Conservation (phyloP, 2,113 vertebrate genomes). For the Choloepus hoffmanni region DNA sequence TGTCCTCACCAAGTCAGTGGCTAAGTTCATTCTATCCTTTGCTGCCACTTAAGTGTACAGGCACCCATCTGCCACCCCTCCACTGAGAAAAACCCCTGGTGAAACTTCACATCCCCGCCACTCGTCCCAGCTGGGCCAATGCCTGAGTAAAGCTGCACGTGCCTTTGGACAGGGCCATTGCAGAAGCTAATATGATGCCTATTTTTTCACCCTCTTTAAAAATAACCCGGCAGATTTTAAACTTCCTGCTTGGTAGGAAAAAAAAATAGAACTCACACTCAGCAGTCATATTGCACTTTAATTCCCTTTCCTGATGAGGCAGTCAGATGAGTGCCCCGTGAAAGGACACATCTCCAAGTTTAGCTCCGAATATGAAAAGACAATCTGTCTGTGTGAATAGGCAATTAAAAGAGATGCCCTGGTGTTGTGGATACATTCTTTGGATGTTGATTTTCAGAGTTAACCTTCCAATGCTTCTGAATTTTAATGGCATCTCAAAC, state of each 20-base stretch:
- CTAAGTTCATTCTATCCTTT: not conserved
- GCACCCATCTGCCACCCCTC: no score
- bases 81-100: not conserved
- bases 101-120: not conserved
- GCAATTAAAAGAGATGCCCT: conserved; percentile 74
- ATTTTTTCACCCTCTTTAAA: conserved; percentile 67
- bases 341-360: conserved; percentile 72
- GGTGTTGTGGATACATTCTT: not conserved
- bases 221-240: conserved; percentile 78
- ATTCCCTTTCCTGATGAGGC: conserved; percentile 69
- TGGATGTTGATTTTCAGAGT: conserved; percentile 35
- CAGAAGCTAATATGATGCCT: conserved; percentile 36
- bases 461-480: conserved; percentile 47
- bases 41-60: not conserved
- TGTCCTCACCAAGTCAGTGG: not conserved
- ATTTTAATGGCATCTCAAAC: not conserved
- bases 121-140: not conserved
- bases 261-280: conserved; percentile 68
- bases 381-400: conserved; percentile 68
- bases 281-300: conserved; percentile 60
- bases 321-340: conserved; percentile 16
- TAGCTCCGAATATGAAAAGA: conserved; percentile 73
- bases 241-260: conserved; percentile 75
- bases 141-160: not conserved
- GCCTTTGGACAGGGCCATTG: not conserved